phyloP scores from a whole-genome alignment of 2,113 vertebrate species.

The Lycaon pictus region DNA sequence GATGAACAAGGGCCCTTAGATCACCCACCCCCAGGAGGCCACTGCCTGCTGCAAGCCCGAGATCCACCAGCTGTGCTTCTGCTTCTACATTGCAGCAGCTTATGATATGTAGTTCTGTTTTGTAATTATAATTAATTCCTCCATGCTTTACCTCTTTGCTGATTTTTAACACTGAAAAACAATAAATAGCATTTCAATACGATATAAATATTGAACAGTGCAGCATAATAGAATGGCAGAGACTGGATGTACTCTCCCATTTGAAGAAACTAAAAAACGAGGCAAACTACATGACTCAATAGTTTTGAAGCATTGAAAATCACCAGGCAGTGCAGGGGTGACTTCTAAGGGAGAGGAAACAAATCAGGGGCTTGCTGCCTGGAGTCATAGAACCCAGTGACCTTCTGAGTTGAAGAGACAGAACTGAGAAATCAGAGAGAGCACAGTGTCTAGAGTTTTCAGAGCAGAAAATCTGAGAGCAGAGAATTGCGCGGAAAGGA shows the following conservation, averaged over 20 bases:
- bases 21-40: too few species aligned
- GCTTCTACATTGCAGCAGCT: too few species aligned
- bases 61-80: too few species aligned
- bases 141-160: too few species aligned
- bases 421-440: neutral
- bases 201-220: fast-evolving
- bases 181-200: neutral
- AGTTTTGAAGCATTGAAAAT: fast-evolving
- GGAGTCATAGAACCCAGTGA: neutral
- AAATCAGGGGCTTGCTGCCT: neutral
- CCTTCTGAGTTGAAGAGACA: neutral
- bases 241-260: neutral
- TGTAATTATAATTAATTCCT: too few species aligned
- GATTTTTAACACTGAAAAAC: too few species aligned
- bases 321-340: fast-evolving
- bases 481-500: fast-evolving
- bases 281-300: fast-evolving
- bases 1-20: too few species aligned
- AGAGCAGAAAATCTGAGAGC: fast-evolving
- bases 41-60: too few species aligned
- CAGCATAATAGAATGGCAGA: fast-evolving
- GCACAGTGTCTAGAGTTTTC: fast-evolving
- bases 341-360: neutral
- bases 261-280: neutral
- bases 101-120: too few species aligned